Evolutionary conservation across 2,113 vertebrate genomes (phyloP), one percentile per base, ranked within the genome.

Genomic region (Hirundichthys speculiger): DNA sequence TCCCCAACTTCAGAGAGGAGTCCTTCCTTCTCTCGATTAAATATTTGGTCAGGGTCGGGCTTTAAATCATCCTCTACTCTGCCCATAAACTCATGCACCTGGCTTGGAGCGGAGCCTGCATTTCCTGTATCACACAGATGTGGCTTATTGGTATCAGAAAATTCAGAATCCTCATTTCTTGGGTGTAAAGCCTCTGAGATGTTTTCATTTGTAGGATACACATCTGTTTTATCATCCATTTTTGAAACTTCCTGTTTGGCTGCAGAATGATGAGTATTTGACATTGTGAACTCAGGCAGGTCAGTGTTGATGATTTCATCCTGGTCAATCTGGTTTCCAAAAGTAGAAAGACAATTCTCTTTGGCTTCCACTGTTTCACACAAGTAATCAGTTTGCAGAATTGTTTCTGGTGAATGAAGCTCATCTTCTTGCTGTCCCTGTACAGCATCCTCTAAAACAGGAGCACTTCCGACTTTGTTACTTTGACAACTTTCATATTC

Each of bases 11-110:
- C 30, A 58, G 27, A 43, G 12, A 34, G 1, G 30, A 10, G 30
- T 69, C 27, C 38, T 18, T 64, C 34, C 1, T 25, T n/a, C 22
- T 60, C 27, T 13, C 22, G 63, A 53, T 34, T 14, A 63, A 39
- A 8, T 30, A 19, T 14, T 38, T 61, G 24, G 13, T 76, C 54
- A 73, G 13, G 7, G 22, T 11, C 21, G 16, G 34, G 2, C 20
- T 70, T 54, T 24, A 5, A 6, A 22, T 69, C 38, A 27, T 50
- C 21, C 19, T 56, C 30, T 15, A 13, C 9, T 30, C 5, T n/a
- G 19, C n/a, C 24, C 54, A 60, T 42, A 14, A 1, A 13, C 24
- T 58, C 39, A 55, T 25, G 18, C 3, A 47, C 45, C 19, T 54
- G 51, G 18, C 4, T 13, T 12, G 8, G 9, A 51, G 19, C 49